Evolutionary conservation across 2,888 invertebrate species (phyloP), one percentile per base, ranked within the genome.

Genomic region (Molorchus minor): DNA sequence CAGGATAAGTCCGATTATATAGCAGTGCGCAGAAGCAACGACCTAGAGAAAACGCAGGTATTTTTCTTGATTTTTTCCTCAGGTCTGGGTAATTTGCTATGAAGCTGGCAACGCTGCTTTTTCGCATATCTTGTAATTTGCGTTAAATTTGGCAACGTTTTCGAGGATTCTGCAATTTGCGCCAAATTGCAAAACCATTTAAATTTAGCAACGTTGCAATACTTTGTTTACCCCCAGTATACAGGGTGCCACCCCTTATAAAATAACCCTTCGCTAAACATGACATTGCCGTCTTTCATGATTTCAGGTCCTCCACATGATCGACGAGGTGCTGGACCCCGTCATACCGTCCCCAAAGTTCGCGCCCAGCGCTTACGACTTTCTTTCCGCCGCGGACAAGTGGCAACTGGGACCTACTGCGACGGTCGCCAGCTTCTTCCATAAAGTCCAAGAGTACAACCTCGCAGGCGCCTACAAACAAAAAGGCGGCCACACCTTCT

Each of bases 281-380:
- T n/a, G n/a, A n/a, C n/a, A n/a, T 33, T n/a, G 8, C 25, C 5
- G 33, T 7, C 12, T 7, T 3, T 33, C n/a, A 12, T 10, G 33
- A 51, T 79, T 80, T 3, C 79, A 93, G 92, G 88, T 93, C 12
- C 83, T 95, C 61, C 93, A 94, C 79, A 86, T 92, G 60, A 91
- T 95, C 75, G 93, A 94, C 75, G 90, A 91, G 78, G 92, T 94
- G 10, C 82, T 95, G 56, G 88, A 90, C 71, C 94, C 94, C 0
- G 84, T 92, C 5, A 84, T 86, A 61, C 83, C 85, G 1, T 82
- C 84, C 8, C 82, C 85, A 29, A 82, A 41, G 36, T 57, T 84
- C 13, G 79, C 83, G 89, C 91, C 92, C 0, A 89, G 91, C 71
- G 93, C 93, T 2, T 87, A 85, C 71, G 87, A 90, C 74, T 91